Evolutionary conservation across 2,888 invertebrate genomes (phyloP).

Genomic region (Alcis repandata): DNA sequence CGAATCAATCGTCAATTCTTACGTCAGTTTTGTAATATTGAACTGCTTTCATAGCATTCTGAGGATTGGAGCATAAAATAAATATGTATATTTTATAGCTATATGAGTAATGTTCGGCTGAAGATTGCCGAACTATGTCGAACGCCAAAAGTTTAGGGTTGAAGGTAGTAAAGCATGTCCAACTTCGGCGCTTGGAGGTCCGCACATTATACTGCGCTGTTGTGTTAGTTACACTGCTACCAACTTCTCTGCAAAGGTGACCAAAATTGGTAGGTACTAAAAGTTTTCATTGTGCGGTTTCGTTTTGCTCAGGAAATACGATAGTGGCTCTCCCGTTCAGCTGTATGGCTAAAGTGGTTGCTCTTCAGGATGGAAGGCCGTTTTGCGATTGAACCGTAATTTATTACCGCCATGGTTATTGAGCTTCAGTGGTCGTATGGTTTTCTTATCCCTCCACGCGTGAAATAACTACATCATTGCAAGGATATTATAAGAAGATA

Average conservation of each 20-base stretch:
- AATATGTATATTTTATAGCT: not conserved
- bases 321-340: not conserved
- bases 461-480: too few relatives aligned
- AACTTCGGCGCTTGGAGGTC: conserved; percentile 16
- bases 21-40: too few relatives aligned
- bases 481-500: too few relatives aligned
- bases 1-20: too few relatives aligned
- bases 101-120: conserved; percentile 1
- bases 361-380: not conserved
- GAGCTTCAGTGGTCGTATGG: not conserved
- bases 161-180: conserved; percentile 1
- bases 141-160: conserved; percentile 24
- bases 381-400: conserved; percentile 6
- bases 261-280: not conserved
- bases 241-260: not conserved
- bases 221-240: conserved; percentile 4
- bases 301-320: not conserved
- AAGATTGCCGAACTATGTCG: conserved; percentile 12
- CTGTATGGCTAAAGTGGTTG: not conserved
- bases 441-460: too few relatives aligned
- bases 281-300: not conserved
- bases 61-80: not conserved
- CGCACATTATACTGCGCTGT: conserved; percentile 9
- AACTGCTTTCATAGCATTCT: too few relatives aligned
- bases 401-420: conserved; percentile 1